These are phyloP conservation scores for Andrena marginata DNA, from an alignment of 2,888 invertebrate species.

Conservation along the genomic window DNA sequence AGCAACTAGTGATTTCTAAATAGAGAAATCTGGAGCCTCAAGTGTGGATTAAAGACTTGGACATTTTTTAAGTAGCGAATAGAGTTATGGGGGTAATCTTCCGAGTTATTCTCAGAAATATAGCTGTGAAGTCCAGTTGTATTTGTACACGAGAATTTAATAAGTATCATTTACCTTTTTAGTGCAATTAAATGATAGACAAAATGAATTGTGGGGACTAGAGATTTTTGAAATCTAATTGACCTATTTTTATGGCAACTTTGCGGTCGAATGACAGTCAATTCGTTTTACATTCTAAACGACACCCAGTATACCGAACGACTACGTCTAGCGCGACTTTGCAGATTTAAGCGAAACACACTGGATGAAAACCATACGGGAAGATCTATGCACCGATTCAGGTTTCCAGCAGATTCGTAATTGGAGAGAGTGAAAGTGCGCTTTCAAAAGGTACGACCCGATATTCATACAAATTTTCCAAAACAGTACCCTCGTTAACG, in stretches of 20 bases:
- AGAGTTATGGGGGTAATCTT: too few relatives aligned
- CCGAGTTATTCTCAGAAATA: too few relatives aligned
- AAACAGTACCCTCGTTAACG: constrained; percentile 67
- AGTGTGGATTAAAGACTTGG: too few relatives aligned
- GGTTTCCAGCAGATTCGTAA: constrained; percentile 77
- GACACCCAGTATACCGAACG: constrained; percentile 46
- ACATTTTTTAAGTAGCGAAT: too few relatives aligned
- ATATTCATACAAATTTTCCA: constrained; percentile 67
- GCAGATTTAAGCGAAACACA: constrained; percentile 60
- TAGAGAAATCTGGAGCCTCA: too few relatives aligned
- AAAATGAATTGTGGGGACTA: constrained; percentile 18
- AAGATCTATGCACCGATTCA: constrained; percentile 70
- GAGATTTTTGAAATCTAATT: constrained; percentile 4
- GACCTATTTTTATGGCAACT: constrained; percentile 2
- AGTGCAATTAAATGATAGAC: constrained; percentile 10
- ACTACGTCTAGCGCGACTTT: constrained; percentile 30
- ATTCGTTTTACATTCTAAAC: constrained; percentile 33
- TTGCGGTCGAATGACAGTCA: not conserved
- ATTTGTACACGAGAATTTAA: not conserved
- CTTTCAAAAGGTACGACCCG: constrained; percentile 66
- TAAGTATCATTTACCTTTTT: not conserved
- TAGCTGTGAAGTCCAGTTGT: too few relatives aligned
- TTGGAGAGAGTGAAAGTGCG: constrained; percentile 80
- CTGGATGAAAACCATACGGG: constrained; percentile 57
- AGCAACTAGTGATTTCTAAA: too few relatives aligned